Conservation (phyloP, 2,113 vertebrate genomes). For the Syngnathus floridae region DNA sequence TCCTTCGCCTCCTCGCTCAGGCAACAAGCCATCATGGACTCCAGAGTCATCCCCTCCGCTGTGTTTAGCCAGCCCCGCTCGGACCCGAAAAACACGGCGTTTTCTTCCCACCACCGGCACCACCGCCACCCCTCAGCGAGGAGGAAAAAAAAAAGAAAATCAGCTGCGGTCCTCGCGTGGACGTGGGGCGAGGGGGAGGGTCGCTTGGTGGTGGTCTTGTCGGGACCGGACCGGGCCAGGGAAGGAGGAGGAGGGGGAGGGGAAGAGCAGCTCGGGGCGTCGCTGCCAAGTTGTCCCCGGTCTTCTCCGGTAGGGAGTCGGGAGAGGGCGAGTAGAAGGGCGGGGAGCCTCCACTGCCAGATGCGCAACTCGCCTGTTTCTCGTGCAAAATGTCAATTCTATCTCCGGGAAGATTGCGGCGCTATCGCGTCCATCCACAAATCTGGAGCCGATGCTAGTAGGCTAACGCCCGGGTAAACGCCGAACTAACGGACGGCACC, state of each 20-base stretch:
- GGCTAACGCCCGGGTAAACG: neutral
- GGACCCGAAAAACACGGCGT: neutral
- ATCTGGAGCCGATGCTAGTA: neutral
- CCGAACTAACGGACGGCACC: neutral
- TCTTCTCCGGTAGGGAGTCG: neutral
- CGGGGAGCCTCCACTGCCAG: constrained; percentile 38
- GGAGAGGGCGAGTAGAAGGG: constrained; percentile 13
- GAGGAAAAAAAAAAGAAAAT: neutral
- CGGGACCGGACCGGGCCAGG: constrained; percentile 38
- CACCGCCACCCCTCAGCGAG: constrained; percentile 1
- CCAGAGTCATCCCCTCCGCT: constrained; percentile 81
- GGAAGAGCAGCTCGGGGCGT: constrained; percentile 59
- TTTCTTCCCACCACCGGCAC: neutral
- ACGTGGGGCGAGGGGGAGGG: constrained; percentile 28
- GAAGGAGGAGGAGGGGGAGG: constrained; percentile 52
- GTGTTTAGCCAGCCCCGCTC: constrained; percentile 59
- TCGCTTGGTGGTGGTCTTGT: constrained; percentile 21
- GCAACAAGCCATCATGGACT: constrained; percentile 98
- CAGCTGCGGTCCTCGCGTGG: constrained; percentile 33
- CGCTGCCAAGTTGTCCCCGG: constrained; percentile 69
- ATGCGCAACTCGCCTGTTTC: constrained; percentile 16
- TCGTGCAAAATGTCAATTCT: neutral
- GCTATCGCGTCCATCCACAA: neutral
- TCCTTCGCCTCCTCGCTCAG: constrained; percentile 98
- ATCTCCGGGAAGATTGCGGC: neutral